A percentile compares a stretch with the other conserved stretches of the same genome.
These are phyloP conservation scores for Theonella swinhoei DNA, from an alignment of 37 sponge, comb jelly and placozoan genomes.

Conservation along the genomic window DNA sequence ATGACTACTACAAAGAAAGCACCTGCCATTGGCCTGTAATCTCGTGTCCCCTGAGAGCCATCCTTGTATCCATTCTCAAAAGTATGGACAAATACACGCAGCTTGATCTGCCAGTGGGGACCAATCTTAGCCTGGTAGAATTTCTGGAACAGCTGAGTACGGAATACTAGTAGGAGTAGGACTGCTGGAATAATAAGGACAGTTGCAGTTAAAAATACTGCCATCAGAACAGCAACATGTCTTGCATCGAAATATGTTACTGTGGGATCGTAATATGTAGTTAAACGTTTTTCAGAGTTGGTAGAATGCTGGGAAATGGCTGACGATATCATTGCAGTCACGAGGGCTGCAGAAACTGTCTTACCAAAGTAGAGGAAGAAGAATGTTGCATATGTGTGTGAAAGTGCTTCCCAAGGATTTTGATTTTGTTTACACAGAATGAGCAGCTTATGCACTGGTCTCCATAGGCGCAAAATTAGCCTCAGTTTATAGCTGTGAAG, in stretches of 20 bases:
- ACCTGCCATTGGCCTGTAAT: neutral
- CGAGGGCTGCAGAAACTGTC: neutral
- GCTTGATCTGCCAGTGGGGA: neutral
- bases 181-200: neutral
- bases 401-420: neutral
- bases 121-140: neutral
- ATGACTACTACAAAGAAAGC: neutral
- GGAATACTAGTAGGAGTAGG: neutral
- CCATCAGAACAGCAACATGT: neutral
- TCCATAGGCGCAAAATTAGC: neutral
- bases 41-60: neutral
- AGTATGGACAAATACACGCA: neutral
- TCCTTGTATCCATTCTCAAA: neutral
- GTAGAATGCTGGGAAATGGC: neutral
- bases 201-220: neutral
- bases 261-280: neutral
- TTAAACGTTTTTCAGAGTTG: neutral
- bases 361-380: neutral
- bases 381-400: neutral
- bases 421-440: neutral
- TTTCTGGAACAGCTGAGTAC: neutral
- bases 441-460: neutral
- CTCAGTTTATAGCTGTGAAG: neutral
- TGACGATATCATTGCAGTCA: neutral
- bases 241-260: neutral